Base-by-base conservation (phyloP, 1,140 invertebrate genomes). In the Propsilocerus akamusi region DNA sequence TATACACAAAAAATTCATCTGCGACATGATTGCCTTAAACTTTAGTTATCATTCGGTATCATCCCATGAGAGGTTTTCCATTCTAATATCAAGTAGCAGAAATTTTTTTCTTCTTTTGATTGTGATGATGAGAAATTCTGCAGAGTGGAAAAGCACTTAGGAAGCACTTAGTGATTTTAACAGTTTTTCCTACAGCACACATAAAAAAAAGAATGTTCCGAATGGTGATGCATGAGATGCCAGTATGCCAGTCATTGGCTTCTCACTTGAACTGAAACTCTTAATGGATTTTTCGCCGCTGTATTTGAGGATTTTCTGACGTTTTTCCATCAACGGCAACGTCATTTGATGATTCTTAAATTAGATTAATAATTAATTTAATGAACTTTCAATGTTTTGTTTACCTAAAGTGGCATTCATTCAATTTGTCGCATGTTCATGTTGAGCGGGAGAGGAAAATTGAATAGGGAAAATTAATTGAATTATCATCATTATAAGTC, bases 131-230 rank as follows among this genome's bases (percentile, higher is more conserved):
- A 41, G 34, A 41, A 41, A 41, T 20, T 20, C n/a, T 41, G 22
- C 34, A 14, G 22, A 41, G 34, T 41, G 34, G 34, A 41, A 41
- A 41, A 41, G 34, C 34, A 41, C 34, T 41, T 41, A 17, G 22
- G 34, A 41, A 41, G 14, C 34, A 41, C 34, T 41, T 41, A 41
- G 34, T 41, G 34, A 41, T 41, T 41, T 41, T 41, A 20, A 41
- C 34, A 41, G 34, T 17, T 41, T 41, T 30, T 30, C 28, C 28
- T 30, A 30, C n/a, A 30, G 10, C 10, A n/a, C 28, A 30, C 28
- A 30, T 30, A 30, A n/a, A 2, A 30, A 8, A 30, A 8, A 30
- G 10, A 30, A n/a, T 30, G 28, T 30, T n/a, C n/a, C n/a, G n/a
- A n/a, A n/a, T 30, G 28, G 28, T 11, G n/a, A 30, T 30, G 10